Percentiles rank a stretch among this genome's conserved stretches.
Evolutionary conservation across 2,888 invertebrate species (phyloP).

Genomic region (Oegoconia quadripuncta): DNA sequence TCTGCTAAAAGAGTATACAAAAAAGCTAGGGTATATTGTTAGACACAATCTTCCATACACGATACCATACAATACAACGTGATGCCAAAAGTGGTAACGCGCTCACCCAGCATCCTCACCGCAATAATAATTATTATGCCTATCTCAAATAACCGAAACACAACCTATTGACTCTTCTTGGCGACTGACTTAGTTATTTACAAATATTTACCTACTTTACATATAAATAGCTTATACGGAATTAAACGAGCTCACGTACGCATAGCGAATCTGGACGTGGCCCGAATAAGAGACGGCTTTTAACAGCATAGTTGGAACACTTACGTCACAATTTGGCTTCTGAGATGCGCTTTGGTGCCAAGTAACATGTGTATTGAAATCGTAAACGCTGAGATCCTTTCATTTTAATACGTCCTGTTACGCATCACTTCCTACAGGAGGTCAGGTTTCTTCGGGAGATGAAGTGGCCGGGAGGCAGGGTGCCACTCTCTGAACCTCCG

Average conservation of each 20-base stretch:
- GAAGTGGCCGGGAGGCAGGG: constrained; percentile 87
- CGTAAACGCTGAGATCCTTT: constrained; percentile 15
- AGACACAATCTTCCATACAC: too few species aligned
- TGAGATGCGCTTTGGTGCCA: constrained; percentile 52
- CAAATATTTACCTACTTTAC: constrained; percentile 20
- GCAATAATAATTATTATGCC: too few species aligned
- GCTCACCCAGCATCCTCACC: too few species aligned
- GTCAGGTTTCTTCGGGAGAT: constrained; percentile 85
- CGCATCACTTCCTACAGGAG: constrained; percentile 76
- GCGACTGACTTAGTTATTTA: not conserved
- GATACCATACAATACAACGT: too few species aligned
- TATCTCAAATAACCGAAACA: too few species aligned
- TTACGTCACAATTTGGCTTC: constrained; percentile 58
- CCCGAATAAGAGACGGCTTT: constrained; percentile 41
- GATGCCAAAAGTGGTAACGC: too few species aligned
- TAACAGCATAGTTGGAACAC: constrained; percentile 37
- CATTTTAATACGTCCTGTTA: not conserved
- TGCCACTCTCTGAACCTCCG: constrained; percentile 90
- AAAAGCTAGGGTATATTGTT: too few species aligned
- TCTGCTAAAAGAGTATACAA: too few species aligned
- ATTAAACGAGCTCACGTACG: constrained; percentile 38
- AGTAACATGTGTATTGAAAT: constrained; percentile 34
- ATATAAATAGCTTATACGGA: constrained; percentile 25
- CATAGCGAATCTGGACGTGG: constrained; percentile 45
- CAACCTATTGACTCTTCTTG: too few species aligned